These are phyloP conservation scores for Oscheius sp. DNA, from an alignment of 2,888 invertebrate genomes.

Conservation along the genomic window DNA sequence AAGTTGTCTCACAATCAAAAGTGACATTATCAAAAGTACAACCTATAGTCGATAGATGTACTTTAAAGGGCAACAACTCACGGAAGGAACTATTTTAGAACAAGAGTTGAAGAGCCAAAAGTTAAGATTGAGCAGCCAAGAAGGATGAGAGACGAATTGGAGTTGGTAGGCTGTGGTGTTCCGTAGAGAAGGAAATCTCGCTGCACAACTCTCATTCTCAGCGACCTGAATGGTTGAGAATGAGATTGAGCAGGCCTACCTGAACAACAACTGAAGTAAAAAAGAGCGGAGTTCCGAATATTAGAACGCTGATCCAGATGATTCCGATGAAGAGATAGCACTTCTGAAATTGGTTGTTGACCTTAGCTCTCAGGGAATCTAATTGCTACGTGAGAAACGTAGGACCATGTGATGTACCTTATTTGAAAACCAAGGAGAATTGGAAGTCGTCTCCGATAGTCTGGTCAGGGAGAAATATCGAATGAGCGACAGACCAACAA, in stretches of 20 bases:
- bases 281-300: constrained; percentile 62
- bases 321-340: constrained; percentile 44
- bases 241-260: constrained; percentile 26
- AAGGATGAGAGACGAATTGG: constrained; percentile 42
- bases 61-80: constrained; percentile 17
- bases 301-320: constrained; percentile 57
- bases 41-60: constrained; percentile 43
- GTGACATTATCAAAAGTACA: constrained; percentile 63
- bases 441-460: constrained; percentile 53
- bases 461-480: constrained; percentile 58
- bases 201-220: constrained; percentile 55
- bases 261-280: constrained; percentile 59
- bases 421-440: constrained; percentile 62
- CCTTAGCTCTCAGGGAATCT: background rate
- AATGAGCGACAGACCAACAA: constrained; percentile 65
- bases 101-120: constrained; percentile 61
- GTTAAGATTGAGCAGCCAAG: constrained; percentile 49
- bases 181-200: constrained; percentile 45
- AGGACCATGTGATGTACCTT: constrained; percentile 39
- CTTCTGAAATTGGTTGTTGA: constrained; percentile 59
- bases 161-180: constrained; percentile 54
- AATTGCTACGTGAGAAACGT: background rate
- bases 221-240: constrained; percentile 33
- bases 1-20: constrained; percentile 59
- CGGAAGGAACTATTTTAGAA: constrained; percentile 54